Conservation (phyloP, 2,113 vertebrate species). For the Sebastes schlegelii region DNA sequence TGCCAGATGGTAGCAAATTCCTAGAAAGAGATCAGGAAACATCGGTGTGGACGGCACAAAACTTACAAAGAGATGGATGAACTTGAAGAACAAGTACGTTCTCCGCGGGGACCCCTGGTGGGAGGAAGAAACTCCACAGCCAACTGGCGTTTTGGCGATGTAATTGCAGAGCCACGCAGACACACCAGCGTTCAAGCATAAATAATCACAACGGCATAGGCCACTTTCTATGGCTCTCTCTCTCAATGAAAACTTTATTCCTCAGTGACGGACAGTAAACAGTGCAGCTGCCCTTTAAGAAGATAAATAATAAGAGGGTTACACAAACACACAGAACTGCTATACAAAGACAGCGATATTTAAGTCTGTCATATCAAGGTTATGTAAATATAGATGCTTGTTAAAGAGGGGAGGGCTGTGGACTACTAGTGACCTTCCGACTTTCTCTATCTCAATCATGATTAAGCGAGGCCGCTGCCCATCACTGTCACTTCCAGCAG, state of each 20-base stretch:
- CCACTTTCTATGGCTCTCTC: background rate
- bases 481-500: conserved; percentile 54
- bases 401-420: conserved; percentile 24
- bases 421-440: conserved; percentile 47
- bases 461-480: conserved; percentile 64
- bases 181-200: too few species aligned
- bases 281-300: conserved; percentile 28
- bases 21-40: too few species aligned
- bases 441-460: conserved; percentile 52
- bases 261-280: conserved; percentile 13
- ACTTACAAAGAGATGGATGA: too few species aligned
- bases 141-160: too few species aligned
- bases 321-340: conserved; percentile 28
- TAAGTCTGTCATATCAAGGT: conserved; percentile 40
- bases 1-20: too few species aligned
- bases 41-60: too few species aligned
- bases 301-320: conserved; percentile 35
- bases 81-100: too few species aligned
- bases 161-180: too few species aligned
- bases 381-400: conserved; percentile 45
- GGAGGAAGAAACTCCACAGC: too few species aligned
- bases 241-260: conserved; percentile 10
- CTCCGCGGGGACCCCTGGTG: too few species aligned
- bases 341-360: conserved; percentile 22
- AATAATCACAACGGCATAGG: too few species aligned